Conservation (phyloP, 2,888 invertebrate species). For the Epinotia demarniana region DNA sequence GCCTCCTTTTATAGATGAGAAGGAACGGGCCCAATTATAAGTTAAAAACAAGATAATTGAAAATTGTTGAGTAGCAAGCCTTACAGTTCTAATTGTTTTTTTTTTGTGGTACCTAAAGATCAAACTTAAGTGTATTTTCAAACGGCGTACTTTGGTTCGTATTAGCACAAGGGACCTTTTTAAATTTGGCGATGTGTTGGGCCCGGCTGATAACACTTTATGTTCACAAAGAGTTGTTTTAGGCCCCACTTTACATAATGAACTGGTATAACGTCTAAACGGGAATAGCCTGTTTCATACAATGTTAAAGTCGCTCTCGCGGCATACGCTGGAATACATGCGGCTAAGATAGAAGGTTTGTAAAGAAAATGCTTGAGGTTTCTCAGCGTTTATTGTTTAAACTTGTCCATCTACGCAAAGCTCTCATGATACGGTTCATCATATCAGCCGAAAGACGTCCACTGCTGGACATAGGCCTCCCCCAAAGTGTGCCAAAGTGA, state of each 20-base stretch:
- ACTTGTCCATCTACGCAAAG: too few relatives aligned
- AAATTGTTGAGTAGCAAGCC: not conserved
- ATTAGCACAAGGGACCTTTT: conserved; percentile 52
- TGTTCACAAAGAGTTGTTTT: conserved; percentile 72
- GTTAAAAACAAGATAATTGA: not conserved
- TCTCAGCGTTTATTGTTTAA: too few relatives aligned
- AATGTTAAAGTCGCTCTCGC: conserved; percentile 6
- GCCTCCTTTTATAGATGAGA: too few relatives aligned
- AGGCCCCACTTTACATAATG: conserved; percentile 76
- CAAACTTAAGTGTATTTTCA: conserved; percentile 26
- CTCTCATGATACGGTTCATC: too few relatives aligned
- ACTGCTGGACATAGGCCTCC: too few relatives aligned
- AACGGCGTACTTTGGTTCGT: conserved; percentile 22
- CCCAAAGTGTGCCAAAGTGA: too few relatives aligned
- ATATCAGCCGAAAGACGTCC: too few relatives aligned
- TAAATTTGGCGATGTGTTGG: conserved; percentile 56
- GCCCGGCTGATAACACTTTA: conserved; percentile 70
- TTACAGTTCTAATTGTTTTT: not conserved
- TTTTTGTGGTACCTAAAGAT: not conserved
- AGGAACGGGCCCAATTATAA: not conserved
- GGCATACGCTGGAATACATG: not conserved
- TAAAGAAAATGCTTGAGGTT: not conserved
- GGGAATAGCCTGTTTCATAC: conserved; percentile 17
- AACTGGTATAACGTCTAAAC: conserved; percentile 60
- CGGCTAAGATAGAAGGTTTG: not conserved